Evolutionary conservation across 2,113 vertebrate species (phyloP), one percentile per base, ranked within the genome.

Genomic region (Oenanthe melanoleuca): DNA sequence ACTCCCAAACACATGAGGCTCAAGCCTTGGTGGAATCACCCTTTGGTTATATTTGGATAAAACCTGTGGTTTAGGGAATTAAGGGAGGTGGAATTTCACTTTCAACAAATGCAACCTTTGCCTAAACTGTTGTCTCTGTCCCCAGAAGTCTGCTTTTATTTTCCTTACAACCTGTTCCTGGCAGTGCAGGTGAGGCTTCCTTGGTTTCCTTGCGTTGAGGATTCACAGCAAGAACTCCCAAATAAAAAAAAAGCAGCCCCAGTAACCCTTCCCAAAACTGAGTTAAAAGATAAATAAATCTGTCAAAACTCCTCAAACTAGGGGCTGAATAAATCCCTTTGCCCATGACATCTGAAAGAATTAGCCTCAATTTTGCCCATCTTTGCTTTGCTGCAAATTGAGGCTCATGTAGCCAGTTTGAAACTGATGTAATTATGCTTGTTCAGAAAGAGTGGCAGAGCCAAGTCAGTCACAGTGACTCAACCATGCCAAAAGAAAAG

Each of bases 21-120:
- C 45, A 16, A 24, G 12, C 8, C 61, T 50, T 24, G 12, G 29
- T 65, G 14, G 42, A 74, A 67, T 44, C 28, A 24, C 15, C 14
- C 22, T 61, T 52, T 34, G 29, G 19, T 67, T 55, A 2, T 11
- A 3, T 2, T 3, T 0, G 6, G 45, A 2, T 53, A 26, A 78
- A 40, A 25, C n/a, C 55, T 34, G 34, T 42, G 49, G 5, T 60
- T 84, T 26, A 18, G 69, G 52, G 22, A 29, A 25, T 8, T 2
- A 3, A 18, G 8, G 34, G 31, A 77, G 29, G 18, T 29, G 40
- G 18, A 61, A 75, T 22, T 25, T 31, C 37, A 34, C 5, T 22
- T 26, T 25, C 26, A 86, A 63, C 3, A 64, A 52, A 38, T 10
- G 26, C 60, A 70, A 6, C 12, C 19, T 69, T 56, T 56, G 14